Evolutionary conservation across 1,140 invertebrate genomes (phyloP), one percentile per base, ranked within the genome.

Genomic region (Bilobella aurantiaca): DNA sequence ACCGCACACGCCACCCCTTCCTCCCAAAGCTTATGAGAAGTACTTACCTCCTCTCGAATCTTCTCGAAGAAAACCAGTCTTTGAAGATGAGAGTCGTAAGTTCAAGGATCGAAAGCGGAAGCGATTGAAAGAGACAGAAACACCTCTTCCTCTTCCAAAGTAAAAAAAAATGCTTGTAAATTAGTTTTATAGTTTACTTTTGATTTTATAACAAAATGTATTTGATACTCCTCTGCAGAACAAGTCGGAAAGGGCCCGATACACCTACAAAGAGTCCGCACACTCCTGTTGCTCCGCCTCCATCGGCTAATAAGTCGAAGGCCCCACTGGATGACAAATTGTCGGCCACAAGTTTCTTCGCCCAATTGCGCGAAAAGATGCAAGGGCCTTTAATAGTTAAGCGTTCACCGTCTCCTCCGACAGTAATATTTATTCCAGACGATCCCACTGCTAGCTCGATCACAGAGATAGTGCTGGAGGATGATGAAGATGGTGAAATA

Each of bases 291-390:
- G 49, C 21, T 16, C 62, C 28, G 30, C 57, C 57, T 18, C 49
- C 49, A 12, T 21, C 23, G 23, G 14, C 47, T 53, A 46, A 2
- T 16, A 58, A 46, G 27, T 28, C 25, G 5, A 69, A 69, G 56
- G 57, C 53, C 23, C 37, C 60, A 29, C 57, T 64, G 2, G 61
- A 69, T 61, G 83, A 86, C 34, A 89, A 89, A 67, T 89, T 91
- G 67, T 86, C 84, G 61, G 87, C 90, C 69, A 91, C 89, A 1
- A 91, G 88, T 76, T 79, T 92, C 0, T 93, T 93, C 76, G 90
- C 90, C 1, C 89, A 93, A 76, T 79, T 93, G 21, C 88, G 92
- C 0, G 91, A 91, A 73, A 86, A 89, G 73, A 85, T 86, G 66
- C 71, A 69, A 23, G 71, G 71, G n/a, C 66, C 66, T 8, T 32